Evolutionary conservation across 2,888 invertebrate species (phyloP), one percentile per base, ranked within the genome.

Genomic region (Heliconius charithonia): DNA sequence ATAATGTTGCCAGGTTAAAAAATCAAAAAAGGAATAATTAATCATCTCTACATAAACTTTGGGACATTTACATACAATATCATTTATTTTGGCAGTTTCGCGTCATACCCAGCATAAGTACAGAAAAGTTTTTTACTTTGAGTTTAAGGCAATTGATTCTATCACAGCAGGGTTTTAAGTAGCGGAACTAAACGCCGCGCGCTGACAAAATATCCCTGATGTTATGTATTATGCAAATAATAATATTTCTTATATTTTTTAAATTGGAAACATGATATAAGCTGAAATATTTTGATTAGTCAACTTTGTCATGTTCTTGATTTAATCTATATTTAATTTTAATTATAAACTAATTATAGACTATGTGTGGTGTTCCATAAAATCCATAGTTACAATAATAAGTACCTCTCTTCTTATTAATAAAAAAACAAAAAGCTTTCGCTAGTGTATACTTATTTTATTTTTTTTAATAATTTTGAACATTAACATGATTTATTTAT

Each of bases 291-390:
- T 72, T 72, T 25, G 59, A 25, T 9, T 59, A 7, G 10, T 25
- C 32, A 56, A 72, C n/a, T 59, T 72, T 72, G 72, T 72, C 72
- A 72, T 72, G 72, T 59, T 56, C n/a, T 22, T 25, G 51, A 7
- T 72, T 25, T 72, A 59, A 59, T 51, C 59, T 72, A 72, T 59
- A 72, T 6, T 72, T 72, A 59, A 72, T 27, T 32, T 27, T 56
- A 72, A 13, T 56, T 72, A n/a, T 32, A 72, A 6, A 59, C 59
- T 72, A 72, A 72, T 72, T 37, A 72, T 59, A 32, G 59, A 59
- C 59, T 72, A 72, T 72, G 56, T 59, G 72, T 72, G 72, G 72
- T 72, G 72, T 72, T 72, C n/a, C 16, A 72, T n/a, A 25, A 69
- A 41, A 37, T 69, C 69, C 41, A 59, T 59, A 16, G 22, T 29